Base-by-base conservation (phyloP, 2,888 invertebrate species). In the Hypsopygia costalis region DNA sequence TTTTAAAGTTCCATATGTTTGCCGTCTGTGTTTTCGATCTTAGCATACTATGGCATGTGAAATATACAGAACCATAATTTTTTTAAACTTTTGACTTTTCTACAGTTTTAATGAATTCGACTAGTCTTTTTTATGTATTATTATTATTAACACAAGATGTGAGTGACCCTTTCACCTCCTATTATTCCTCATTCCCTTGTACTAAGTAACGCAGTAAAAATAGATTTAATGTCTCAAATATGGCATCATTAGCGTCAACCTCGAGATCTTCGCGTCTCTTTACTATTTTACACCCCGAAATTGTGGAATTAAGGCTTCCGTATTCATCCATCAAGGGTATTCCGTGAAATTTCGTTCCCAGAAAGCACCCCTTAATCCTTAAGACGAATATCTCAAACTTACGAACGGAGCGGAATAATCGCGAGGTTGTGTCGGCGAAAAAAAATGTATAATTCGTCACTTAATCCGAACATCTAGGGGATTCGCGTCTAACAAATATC, bases 361-460 rank as follows among this genome's bases (percentile, higher is more conserved):
- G 72, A 71, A 75, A 72, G 70, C 81, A 66, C 70, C 74, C 74
- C 79, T 69, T 86, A 85, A 86, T 82, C 86, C 83, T 68, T 62
- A 81, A 82, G 81, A 85, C 81, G 85, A 81, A 86, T 86, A 81
- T 81, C 86, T 79, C 75, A 79, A 83, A 83, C 78, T 81, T 81
- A 81, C 71, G 78, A 62, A 74, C 73, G 70, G 58, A 73, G 79
- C 73, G 73, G 73, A 76, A 80, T 81, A 82, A 83, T 79, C 81
- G 80, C 70, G 62, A 69, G 71, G 69, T 75, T 78, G 77, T 75
- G 81, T 79, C 77, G 74, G 75, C 67, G 62, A 58, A 58, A 73
- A 77, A 81, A 85, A 81, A 75, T 71, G 75, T 79, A 81, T 81
- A 87, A 86, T 82, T 85, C 82, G 72, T 79, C 79, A 75, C 82